These are phyloP conservation scores for Cetoscarus ocellatus DNA, from an alignment of 2,797 vertebrate genomes.

Conservation along the genomic window DNA sequence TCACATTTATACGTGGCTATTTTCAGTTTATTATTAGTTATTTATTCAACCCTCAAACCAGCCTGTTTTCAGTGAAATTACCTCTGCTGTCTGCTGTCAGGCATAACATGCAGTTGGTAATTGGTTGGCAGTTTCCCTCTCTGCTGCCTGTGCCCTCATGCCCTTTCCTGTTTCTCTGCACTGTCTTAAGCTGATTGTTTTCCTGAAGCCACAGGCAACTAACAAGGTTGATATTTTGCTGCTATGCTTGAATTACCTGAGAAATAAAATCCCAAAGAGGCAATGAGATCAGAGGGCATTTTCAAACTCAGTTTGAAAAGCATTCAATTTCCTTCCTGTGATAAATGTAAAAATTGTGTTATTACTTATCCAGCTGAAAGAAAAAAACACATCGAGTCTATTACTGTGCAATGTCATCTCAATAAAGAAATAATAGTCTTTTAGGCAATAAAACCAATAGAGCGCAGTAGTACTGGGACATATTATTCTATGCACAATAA, in stretches of 20 bases:
- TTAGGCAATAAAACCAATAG: no score
- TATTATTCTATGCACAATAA: no score
- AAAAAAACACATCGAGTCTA: background rate
- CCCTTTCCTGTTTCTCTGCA: conserved; percentile 6
- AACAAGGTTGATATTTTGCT: conserved; percentile 16
- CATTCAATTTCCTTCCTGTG: background rate
- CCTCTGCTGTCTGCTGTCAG: background rate
- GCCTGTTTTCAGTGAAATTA: background rate
- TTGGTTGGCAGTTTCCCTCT: conserved; percentile 23
- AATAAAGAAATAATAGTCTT: no score
- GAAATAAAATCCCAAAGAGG: conserved; percentile 19
- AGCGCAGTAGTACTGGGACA: no score
- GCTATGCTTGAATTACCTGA: background rate
- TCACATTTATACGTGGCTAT: background rate
- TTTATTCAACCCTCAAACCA: background rate
- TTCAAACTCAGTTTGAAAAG: background rate
- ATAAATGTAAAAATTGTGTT: background rate
- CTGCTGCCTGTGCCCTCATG: background rate
- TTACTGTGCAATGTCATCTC: no score
- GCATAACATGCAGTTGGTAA: conserved; percentile 15
- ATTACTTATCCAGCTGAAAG: background rate
- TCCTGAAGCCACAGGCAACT: background rate
- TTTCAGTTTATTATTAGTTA: background rate
- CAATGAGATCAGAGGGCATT: conserved; percentile 19
- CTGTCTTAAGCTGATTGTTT: conserved; percentile 19